A percentile compares a stretch with the other conserved stretches of the same genome.
phyloP scores from a whole-genome alignment of 2,797 vertebrate genomes.

The Tapera naevia region DNA sequence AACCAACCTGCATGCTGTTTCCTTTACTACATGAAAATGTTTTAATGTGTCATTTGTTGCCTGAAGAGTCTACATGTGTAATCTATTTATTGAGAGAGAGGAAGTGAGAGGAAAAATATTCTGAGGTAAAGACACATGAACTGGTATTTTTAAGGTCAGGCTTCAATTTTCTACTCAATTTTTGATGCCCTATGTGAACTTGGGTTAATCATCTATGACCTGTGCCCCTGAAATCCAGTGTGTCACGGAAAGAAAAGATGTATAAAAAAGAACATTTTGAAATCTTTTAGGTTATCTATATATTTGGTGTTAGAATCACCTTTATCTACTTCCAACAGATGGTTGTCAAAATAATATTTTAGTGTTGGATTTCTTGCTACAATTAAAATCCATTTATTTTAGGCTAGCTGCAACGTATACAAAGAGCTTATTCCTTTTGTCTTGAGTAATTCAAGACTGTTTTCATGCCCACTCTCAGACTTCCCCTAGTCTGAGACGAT shows the following conservation, averaged over 20 bases:
- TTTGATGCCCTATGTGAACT: slow-evolving; percentile 16
- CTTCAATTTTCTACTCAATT: slow-evolving; percentile 51
- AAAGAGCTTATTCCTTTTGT: neutral
- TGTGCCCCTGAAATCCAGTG: neutral
- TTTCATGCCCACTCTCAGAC: neutral
- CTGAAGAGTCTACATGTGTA: neutral
- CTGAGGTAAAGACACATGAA: slow-evolving; percentile 13
- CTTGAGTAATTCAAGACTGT: neutral
- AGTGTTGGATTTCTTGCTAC: neutral
- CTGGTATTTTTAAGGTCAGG: neutral
- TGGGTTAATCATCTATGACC: slow-evolving; percentile 1
- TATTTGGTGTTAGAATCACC: neutral
- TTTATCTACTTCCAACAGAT: neutral
- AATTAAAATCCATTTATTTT: neutral
- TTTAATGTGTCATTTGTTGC: neutral
- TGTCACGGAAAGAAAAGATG: neutral
- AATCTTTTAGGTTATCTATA: neutral
- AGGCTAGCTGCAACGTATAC: neutral
- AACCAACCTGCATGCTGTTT: neutral
- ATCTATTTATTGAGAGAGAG: neutral
- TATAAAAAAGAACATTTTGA: neutral
- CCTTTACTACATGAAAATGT: neutral
- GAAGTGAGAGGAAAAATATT: neutral
- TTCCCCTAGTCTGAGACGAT: neutral
- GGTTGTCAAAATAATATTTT: neutral